Evolutionary conservation across 2,113 vertebrate genomes (phyloP).

Genomic region (Ceyx margarethae): DNA sequence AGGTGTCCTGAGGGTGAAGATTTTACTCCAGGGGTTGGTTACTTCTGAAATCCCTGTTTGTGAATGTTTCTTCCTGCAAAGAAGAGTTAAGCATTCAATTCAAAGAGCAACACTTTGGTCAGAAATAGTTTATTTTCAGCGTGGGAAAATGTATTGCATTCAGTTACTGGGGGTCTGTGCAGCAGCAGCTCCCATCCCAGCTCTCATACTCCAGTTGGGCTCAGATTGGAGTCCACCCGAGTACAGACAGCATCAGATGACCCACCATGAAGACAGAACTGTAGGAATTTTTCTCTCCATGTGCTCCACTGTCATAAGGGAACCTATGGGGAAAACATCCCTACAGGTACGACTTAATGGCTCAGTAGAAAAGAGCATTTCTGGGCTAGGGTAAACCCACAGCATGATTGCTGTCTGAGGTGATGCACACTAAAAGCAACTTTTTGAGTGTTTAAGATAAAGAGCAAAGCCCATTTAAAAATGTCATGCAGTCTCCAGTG

Average conservation of each 20-base stretch:
- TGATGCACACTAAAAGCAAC: background rate
- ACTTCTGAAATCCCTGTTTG: background rate
- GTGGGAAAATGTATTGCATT: background rate
- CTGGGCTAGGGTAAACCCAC: accelerated
- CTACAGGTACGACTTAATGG: accelerated
- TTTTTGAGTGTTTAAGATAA: background rate
- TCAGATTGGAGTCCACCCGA: background rate
- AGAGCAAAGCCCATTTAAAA: background rate
- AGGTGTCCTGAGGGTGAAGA: constrained; percentile 52
- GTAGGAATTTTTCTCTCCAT: background rate
- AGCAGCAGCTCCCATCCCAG: background rate
- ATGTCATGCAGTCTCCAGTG: accelerated
- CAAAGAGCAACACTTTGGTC: background rate
- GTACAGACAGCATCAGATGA: background rate
- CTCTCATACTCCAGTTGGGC: accelerated
- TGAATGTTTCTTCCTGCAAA: background rate
- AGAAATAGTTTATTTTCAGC: background rate
- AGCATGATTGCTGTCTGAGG: accelerated
- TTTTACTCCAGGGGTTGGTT: background rate
- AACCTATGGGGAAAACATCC: background rate
- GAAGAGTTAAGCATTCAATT: accelerated
- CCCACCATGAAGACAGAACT: accelerated
- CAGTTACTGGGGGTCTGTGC: accelerated
- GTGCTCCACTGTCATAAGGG: accelerated
- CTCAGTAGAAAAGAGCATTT: background rate